Percentiles rank a stretch among this genome's conserved stretches.
Evolutionary conservation across 2,113 vertebrate species (phyloP).

Genomic region (Nicator chloris): DNA sequence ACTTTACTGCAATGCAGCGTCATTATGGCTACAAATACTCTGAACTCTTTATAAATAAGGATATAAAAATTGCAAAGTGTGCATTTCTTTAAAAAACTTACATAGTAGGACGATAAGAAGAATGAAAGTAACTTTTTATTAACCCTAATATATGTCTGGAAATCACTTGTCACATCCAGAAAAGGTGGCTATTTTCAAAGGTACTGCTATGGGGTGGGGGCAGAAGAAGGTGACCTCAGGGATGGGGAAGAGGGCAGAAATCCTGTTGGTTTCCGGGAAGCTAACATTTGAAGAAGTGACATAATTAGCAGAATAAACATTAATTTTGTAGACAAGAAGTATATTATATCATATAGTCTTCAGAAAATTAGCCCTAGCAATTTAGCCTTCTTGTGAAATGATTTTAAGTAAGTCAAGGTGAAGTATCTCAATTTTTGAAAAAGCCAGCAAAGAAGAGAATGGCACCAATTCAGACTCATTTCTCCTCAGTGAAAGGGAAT

Average conservation of each 20-base stretch:
- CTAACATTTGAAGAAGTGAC: neutral
- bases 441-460: neutral
- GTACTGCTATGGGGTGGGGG: too few relatives aligned
- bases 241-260: neutral
- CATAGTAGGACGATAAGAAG: neutral
- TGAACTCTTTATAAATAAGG: neutral
- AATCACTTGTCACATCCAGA: accelerated
- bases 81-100: neutral
- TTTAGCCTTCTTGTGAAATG: neutral
- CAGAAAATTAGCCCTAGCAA: neutral
- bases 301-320: neutral
- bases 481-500: neutral
- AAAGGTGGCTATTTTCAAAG: neutral
- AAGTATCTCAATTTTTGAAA: neutral
- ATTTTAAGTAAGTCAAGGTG: neutral
- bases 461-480: neutral
- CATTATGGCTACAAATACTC: neutral
- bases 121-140: neutral
- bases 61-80: neutral
- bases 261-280: neutral
- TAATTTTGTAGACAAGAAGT: neutral
- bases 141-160: neutral
- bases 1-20: neutral
- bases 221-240: neutral
- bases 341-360: neutral